These are phyloP conservation scores for Drosophila busckii DNA, from an alignment of 1,140 invertebrate genomes.

Conservation along the genomic window DNA sequence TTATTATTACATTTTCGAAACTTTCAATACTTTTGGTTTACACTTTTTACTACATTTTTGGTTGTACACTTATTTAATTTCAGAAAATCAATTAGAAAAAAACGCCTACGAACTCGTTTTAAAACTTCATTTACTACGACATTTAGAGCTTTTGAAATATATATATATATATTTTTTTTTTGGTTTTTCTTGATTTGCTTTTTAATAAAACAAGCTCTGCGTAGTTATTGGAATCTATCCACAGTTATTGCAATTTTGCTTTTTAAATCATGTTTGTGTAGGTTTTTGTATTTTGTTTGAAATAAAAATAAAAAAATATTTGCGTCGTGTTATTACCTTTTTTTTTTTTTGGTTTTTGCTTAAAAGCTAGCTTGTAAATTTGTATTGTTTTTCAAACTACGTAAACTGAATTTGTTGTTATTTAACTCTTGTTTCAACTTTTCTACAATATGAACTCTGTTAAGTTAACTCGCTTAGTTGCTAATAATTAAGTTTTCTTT, in stretches of 20 bases:
- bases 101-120: no score
- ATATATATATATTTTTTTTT: constrained; percentile 28
- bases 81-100: no score
- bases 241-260: constrained; percentile 78
- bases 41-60: constrained; percentile 46
- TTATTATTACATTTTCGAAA: constrained; percentile 42
- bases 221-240: constrained; percentile 54
- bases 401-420: constrained; percentile 56
- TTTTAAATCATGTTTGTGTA: constrained; percentile 54
- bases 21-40: constrained; percentile 39
- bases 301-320: constrained; percentile 49
- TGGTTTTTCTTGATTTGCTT: constrained; percentile 19
- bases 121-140: constrained; percentile 17
- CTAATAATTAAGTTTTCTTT: no score
- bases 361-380: constrained; percentile 44
- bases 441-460: constrained; percentile 63
- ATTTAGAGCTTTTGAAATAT: constrained; percentile 54
- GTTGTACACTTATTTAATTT: constrained; percentile 11
- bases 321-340: constrained; percentile 59
- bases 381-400: constrained; percentile 56
- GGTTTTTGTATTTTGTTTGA: constrained; percentile 22
- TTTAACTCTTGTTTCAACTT: constrained; percentile 60
- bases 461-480: no score
- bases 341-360: constrained; percentile 32
- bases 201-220: constrained; percentile 37